Evolutionary conservation across 1,140 invertebrate species (phyloP).

Genomic region (Saccostrea echinata): DNA sequence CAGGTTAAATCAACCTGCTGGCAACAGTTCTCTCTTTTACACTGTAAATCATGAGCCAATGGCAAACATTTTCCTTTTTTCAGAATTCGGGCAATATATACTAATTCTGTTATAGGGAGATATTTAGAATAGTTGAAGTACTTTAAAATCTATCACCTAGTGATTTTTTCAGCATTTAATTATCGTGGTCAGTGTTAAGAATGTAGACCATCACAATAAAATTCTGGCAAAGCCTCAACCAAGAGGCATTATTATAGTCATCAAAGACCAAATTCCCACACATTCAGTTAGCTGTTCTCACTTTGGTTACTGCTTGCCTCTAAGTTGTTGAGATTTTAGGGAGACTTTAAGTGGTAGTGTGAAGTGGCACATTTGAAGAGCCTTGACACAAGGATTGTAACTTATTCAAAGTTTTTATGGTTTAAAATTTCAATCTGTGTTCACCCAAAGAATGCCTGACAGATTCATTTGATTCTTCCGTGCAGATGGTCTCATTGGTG

Average conservation of each 20-base stretch:
- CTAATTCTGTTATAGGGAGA: background rate
- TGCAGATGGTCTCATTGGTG: background rate
- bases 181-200: slow-evolving; percentile 1
- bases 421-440: slow-evolving; percentile 3
- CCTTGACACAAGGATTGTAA: slow-evolving; percentile 28
- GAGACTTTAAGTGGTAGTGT: slow-evolving; percentile 25
- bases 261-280: slow-evolving; percentile 18
- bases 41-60: background rate
- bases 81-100: slow-evolving; percentile 3
- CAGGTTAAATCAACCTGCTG: slow-evolving; percentile 12
- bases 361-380: slow-evolving; percentile 20
- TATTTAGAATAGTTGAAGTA: slow-evolving; percentile 16
- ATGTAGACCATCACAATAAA: slow-evolving; percentile 13
- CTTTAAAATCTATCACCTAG: background rate
- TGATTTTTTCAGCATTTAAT: slow-evolving; percentile 25
- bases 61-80: background rate
- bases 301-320: background rate
- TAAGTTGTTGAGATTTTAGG: slow-evolving; percentile 9
- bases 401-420: slow-evolving; percentile 33
- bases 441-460: background rate
- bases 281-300: background rate
- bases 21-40: background rate
- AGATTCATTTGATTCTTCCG: background rate
- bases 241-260: background rate
- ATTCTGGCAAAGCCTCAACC: background rate